Evolutionary conservation across 37 sponge, comb jelly and placozoan genomes (phyloP), one percentile per base, ranked within the genome.

Genomic region (Mnemiopsis leidyi): DNA sequence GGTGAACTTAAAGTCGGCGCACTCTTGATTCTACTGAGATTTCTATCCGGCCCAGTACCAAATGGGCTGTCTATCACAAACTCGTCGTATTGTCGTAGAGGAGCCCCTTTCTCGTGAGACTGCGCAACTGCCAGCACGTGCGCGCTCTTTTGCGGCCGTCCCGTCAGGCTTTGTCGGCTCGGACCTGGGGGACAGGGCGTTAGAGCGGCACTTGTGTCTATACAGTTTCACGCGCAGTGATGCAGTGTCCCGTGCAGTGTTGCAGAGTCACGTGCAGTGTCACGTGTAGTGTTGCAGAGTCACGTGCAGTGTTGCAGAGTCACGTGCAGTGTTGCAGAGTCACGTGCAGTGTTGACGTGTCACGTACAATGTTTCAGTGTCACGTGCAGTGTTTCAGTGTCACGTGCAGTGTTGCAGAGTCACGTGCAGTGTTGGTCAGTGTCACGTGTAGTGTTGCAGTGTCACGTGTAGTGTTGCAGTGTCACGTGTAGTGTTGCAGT

Each of bases 161-260:
- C 90, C 61, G 90, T 85, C 36, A 85, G 90, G 23, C 90, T 85
- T 61, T 85, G 90, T 3, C 90, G 40, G 61, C 61, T 40, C 18
- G 90, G 90, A 40, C 90, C 90, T 85, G 48, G 29, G 48, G 30
- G 82, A 34, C 31, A 34, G 23, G 38, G 37, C 37, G 13, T 48
- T 48, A 48, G 61, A 48, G 61, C 61, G 61, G 13, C 61, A 48
- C 61, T 48, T 48, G 61, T 48, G 61, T 18, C n/a, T n/a, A n/a
- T 13, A 13, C 5, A 5, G 13, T 48, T 18, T 13, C 13, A 48
- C 61, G 61, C 5, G 61, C 13, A 18, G 61, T 48, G 61, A 48
- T 13, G 61, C 13, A 5, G 13, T 48, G 5, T 18, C 5, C 5
- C 61, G 61, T 48, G 61, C 13, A 18, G 61, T 48, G 61, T 18